Evolutionary conservation across 1,140 invertebrate genomes (phyloP).

Genomic region (Rhizoglyphus robini): DNA sequence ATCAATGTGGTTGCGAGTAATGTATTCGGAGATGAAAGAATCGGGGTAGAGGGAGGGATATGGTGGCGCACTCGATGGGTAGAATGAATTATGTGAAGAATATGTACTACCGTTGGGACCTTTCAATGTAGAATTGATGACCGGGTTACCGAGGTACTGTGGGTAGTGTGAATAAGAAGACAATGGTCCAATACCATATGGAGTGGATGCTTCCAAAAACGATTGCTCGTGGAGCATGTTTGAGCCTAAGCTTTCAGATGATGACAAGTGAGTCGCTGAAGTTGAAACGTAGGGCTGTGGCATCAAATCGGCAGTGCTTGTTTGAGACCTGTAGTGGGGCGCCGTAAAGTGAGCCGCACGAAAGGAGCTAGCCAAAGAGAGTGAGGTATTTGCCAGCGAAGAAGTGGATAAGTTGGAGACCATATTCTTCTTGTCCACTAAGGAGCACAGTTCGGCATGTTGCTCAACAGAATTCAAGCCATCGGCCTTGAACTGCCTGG

Average conservation of each 20-base stretch:
- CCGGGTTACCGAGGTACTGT: background rate
- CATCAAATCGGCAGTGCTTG: background rate
- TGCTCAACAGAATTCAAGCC: background rate
- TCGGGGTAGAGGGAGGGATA: background rate
- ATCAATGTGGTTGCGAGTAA: background rate
- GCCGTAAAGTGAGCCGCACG: background rate
- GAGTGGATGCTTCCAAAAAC: slow-evolving; percentile 4
- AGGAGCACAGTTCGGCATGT: background rate
- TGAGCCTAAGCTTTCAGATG: background rate
- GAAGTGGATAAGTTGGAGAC: background rate
- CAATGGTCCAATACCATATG: background rate
- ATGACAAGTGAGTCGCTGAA: background rate
- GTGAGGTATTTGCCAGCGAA: background rate
- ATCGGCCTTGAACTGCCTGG: background rate
- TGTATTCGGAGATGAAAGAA: slow-evolving; percentile 7
- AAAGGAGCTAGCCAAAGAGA: background rate
- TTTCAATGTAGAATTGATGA: background rate
- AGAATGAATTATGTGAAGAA: background rate
- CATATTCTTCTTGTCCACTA: background rate
- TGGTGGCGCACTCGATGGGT: background rate
- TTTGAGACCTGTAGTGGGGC: background rate
- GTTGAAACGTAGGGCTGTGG: background rate
- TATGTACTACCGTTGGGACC: background rate
- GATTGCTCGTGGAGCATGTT: slow-evolving; percentile 4
- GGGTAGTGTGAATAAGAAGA: background rate